Evolutionary conservation across 1,140 invertebrate species (phyloP).

Genomic region (Ips nitidus): DNA sequence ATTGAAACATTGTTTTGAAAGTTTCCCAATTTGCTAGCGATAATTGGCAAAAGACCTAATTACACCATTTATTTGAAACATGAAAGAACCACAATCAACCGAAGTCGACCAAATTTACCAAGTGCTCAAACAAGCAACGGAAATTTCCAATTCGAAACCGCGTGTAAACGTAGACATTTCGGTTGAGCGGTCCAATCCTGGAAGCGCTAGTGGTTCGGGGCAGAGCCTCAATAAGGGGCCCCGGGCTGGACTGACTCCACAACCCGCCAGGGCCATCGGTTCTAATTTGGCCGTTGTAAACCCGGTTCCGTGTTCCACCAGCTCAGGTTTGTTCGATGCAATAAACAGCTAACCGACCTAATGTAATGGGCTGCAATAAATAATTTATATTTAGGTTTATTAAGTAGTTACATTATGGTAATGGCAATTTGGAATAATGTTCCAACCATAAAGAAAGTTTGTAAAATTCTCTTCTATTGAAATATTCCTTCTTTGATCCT

Average conservation of each 20-base stretch:
- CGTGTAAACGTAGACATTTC: constrained; percentile 51
- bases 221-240: constrained; percentile 48
- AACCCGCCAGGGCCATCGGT: constrained; percentile 47
- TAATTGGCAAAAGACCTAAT: not conserved
- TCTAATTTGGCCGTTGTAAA: constrained; percentile 58
- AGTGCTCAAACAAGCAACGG: constrained; percentile 88
- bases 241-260: constrained; percentile 34
- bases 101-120: constrained; percentile 84
- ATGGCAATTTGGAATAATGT: constrained; percentile 13
- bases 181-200: constrained; percentile 53
- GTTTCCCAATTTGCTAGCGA: not conserved
- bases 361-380: not conserved
- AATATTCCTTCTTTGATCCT: too few species aligned
- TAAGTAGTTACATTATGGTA: not conserved
- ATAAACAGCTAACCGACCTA: constrained; percentile 26
- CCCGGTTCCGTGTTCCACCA: constrained; percentile 58
- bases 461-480: too few species aligned
- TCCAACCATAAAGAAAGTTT: too few species aligned
- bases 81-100: constrained; percentile 23
- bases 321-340: constrained; percentile 55
- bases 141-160: constrained; percentile 67
- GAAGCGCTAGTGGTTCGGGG: constrained; percentile 58
- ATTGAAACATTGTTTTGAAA: too few species aligned
- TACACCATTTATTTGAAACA: not conserved
- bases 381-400: not conserved